These are phyloP conservation scores for Dione juno DNA, from an alignment of 2,888 invertebrate species.

Conservation along the genomic window DNA sequence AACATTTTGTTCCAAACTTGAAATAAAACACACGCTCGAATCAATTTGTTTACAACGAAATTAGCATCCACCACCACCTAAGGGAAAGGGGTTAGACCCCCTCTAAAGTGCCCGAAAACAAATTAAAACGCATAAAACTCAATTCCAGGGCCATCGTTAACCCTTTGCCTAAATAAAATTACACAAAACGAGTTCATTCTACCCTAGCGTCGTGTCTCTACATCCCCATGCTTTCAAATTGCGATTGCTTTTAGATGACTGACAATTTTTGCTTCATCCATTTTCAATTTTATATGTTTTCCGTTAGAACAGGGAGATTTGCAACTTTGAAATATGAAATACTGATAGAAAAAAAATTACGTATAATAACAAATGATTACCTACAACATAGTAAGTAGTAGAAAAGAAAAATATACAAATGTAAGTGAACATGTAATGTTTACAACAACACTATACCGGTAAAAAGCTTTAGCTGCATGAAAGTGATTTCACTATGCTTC, in stretches of 20 bases:
- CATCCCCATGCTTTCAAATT: slow-evolving; percentile 58
- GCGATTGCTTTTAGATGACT: slow-evolving; percentile 55
- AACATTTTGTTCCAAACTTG: background rate
- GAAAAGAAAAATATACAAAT: too few species aligned
- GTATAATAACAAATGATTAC: too few species aligned
- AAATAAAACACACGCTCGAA: slow-evolving; percentile 5
- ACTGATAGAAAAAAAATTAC: too few species aligned
- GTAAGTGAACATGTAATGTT: too few species aligned
- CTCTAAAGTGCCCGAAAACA: slow-evolving; percentile 62
- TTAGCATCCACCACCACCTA: slow-evolving; percentile 20
- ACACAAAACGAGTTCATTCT: slow-evolving; percentile 63
- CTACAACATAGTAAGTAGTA: too few species aligned
- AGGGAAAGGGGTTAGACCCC: slow-evolving; percentile 38
- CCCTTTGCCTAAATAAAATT: slow-evolving; percentile 73
- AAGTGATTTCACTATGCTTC: too few species aligned
- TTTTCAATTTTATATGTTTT: background rate
- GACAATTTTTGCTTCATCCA: slow-evolving; percentile 28
- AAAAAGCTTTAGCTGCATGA: too few species aligned
- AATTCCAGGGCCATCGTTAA: slow-evolving; percentile 70
- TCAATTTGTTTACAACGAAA: slow-evolving; percentile 11
- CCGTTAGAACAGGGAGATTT: background rate
- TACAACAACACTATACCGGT: too few species aligned
- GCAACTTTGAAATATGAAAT: background rate
- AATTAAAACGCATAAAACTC: slow-evolving; percentile 80
- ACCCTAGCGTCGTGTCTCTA: slow-evolving; percentile 46